A percentile compares a stretch with the other conserved stretches of the same genome.
Evolutionary conservation across 2,888 invertebrate genomes (phyloP).

Genomic region (Cistogaster globosa): DNA sequence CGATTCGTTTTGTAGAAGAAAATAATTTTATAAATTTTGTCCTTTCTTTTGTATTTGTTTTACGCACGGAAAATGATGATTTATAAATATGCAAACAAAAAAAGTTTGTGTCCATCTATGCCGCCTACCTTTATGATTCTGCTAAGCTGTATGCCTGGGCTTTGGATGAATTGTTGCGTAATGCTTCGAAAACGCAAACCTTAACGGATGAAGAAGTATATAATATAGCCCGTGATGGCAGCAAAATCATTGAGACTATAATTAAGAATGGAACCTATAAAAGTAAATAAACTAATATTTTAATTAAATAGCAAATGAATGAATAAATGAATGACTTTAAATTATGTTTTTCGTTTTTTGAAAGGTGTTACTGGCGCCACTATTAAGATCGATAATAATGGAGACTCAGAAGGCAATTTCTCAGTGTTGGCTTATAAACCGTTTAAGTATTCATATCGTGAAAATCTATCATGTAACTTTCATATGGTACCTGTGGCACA

Average conservation of each 20-base stretch:
- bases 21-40: constrained; percentile 20
- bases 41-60: constrained; percentile 12
- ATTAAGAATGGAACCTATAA: constrained; percentile 92
- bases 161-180: constrained; percentile 88
- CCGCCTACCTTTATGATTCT: constrained; percentile 97
- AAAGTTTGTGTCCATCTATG: constrained; percentile 94
- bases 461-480: constrained; percentile 88
- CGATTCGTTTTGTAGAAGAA: constrained; percentile 18
- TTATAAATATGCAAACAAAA: constrained; percentile 80
- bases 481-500: constrained; percentile 93
- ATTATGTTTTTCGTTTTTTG: not conserved
- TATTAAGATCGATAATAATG: constrained; percentile 94
- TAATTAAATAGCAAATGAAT: not conserved
- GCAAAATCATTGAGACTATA: constrained; percentile 92
- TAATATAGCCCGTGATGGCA: constrained; percentile 91
- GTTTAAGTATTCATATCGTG: constrained; percentile 81
- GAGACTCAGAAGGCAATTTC: constrained; percentile 98
- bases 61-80: not conserved
- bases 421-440: constrained; percentile 93
- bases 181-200: constrained; percentile 83
- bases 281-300: constrained; percentile 85
- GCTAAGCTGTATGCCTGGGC: constrained; percentile 95
- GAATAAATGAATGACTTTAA: not conserved
- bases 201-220: constrained; percentile 87
- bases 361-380: constrained; percentile 96